Base-by-base conservation (phyloP, 2,888 invertebrate genomes). In the Euplexia lucipara region DNA sequence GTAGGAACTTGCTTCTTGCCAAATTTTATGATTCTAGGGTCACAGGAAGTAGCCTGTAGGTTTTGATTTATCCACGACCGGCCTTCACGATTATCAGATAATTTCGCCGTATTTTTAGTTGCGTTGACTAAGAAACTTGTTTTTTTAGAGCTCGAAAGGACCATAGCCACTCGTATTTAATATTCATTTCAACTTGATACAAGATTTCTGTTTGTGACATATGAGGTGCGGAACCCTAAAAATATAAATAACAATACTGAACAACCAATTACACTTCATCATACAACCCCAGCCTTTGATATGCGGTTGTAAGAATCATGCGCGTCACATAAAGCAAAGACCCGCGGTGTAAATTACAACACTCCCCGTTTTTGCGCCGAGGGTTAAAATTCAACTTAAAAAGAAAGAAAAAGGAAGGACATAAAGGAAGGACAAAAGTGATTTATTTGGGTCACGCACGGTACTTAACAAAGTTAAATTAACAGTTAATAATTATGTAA, bases 401-500 rank as follows among this genome's bases (percentile, higher is more conserved):
- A 68, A 66, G 14, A 73, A 68, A 47, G 37, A 45, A 52, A 64
- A 71, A 30, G 51, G 26, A 45, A 45, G 37, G 34, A 34, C 26
- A n/a, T 20, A 65, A 65, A 65, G 52, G 44, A 72, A 39, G 44
- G 44, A 16, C 37, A 26, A 30, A 39, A 45, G 73, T 73, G 67
- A 68, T 68, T 68, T 68, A 68, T 68, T 39, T 34, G 73, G 73
- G 67, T 68, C 67, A 66, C 45, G 67, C 39, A 52, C 53, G 14
- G 37, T 49, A 39, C 73, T 52, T 73, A 45, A 67, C 16, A 0
- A 65, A 14, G 66, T 65, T 30, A 65, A 68, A 73, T 73, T 68
- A 66, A 73, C 67, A 39, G 37, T 39, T 52, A 52, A 73, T 73
- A 45, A 68, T 52, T 45, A 52, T 3, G 26, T 26, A 3, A 18